These are phyloP conservation scores for Gambelia wislizenii DNA, from an alignment of 2,797 vertebrate species.

Conservation along the genomic window DNA sequence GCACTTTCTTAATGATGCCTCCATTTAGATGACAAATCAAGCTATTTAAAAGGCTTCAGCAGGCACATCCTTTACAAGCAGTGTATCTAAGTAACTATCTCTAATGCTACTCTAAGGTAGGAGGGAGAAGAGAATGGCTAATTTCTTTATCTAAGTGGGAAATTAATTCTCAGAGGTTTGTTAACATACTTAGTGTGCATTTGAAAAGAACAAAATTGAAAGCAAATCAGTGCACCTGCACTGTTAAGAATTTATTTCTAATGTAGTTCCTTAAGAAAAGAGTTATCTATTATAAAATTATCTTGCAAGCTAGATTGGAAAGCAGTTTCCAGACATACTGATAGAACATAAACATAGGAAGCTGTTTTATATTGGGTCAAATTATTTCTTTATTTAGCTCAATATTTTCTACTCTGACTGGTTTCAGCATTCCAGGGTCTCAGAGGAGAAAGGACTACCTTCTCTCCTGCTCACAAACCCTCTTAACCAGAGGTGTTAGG, in stretches of 20 bases:
- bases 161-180: slow-evolving; percentile 60
- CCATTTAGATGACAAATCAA: slow-evolving; percentile 68
- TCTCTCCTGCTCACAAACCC: too few species aligned
- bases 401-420: not conserved
- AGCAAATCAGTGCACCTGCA: not conserved
- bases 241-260: slow-evolving; percentile 43
- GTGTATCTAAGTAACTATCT: slow-evolving; percentile 69
- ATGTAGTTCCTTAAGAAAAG: slow-evolving; percentile 24
- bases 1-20: slow-evolving; percentile 57
- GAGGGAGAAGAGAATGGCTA: slow-evolving; percentile 52
- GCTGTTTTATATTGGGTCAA: not conserved
- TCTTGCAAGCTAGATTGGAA: slow-evolving; percentile 25
- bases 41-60: slow-evolving; percentile 53
- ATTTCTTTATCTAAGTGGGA: slow-evolving; percentile 60
- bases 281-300: slow-evolving; percentile 14
- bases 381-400: too few species aligned
- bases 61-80: slow-evolving; percentile 54
- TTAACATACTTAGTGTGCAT: slow-evolving; percentile 48
- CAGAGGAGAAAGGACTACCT: not conserved
- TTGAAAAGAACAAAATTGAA: slow-evolving; percentile 48
- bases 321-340: not conserved
- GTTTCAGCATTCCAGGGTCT: not conserved
- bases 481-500: not conserved
- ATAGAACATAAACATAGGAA: not conserved
- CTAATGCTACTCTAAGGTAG: slow-evolving; percentile 36